Evolutionary conservation across 2,113 vertebrate species (phyloP).

Genomic region (Bothrops jararaca): DNA sequence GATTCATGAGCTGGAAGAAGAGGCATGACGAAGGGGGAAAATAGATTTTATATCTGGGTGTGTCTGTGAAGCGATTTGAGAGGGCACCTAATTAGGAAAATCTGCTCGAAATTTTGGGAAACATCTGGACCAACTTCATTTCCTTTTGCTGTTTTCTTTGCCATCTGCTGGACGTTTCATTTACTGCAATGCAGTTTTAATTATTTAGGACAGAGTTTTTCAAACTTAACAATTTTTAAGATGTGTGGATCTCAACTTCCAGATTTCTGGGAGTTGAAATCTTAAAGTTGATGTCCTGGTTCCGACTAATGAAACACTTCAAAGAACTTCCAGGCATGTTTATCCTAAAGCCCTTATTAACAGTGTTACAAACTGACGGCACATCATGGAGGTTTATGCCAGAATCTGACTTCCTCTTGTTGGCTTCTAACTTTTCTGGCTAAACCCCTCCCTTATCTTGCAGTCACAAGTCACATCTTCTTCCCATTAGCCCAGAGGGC

Average conservation of each 20-base stretch:
- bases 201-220: not conserved
- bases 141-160: not conserved
- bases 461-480: too few relatives aligned
- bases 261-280: not conserved
- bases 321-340: too few relatives aligned
- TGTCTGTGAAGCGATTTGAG: not conserved
- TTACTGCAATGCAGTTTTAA: not conserved
- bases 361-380: too few relatives aligned
- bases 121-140: too few relatives aligned
- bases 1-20: not conserved
- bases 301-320: too few relatives aligned
- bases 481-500: too few relatives aligned
- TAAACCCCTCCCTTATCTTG: too few relatives aligned
- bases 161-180: not conserved
- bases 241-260: not conserved
- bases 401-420: too few relatives aligned
- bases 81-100: not conserved
- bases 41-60: not conserved
- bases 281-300: not conserved
- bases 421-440: too few relatives aligned
- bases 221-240: not conserved
- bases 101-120: not conserved
- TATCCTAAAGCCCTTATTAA: too few relatives aligned
- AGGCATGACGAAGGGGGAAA: not conserved
- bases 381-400: too few relatives aligned